These are phyloP conservation scores for Caenorhabditis uteleia DNA, from an alignment of 2,888 invertebrate genomes.

Conservation along the genomic window DNA sequence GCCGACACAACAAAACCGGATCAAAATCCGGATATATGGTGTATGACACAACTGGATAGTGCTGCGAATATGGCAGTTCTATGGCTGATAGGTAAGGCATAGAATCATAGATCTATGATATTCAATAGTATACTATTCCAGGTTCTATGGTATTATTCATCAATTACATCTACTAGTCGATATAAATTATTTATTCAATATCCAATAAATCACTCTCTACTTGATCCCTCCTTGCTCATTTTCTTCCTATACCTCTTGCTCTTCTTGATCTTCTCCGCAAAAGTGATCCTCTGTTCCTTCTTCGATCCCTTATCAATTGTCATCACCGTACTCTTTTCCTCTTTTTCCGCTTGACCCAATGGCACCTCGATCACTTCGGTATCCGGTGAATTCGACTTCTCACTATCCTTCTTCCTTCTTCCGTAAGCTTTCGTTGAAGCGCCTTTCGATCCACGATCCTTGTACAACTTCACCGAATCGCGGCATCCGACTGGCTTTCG, in stretches of 20 bases:
- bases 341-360: neutral
- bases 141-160: too few species aligned
- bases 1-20: constrained; percentile 26
- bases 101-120: too few species aligned
- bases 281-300: constrained; percentile 1
- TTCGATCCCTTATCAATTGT: constrained; percentile 15
- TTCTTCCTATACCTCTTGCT: constrained; percentile 3
- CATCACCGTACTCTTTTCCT: too few species aligned
- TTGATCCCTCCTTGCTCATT: too few species aligned
- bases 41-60: constrained; percentile 10
- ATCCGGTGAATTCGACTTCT: neutral
- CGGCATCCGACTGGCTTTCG: neutral
- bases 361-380: neutral
- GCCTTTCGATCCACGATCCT: too few species aligned
- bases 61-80: constrained; percentile 1
- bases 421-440: too few species aligned
- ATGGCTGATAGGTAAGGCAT: too few species aligned
- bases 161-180: too few species aligned
- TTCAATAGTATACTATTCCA: too few species aligned
- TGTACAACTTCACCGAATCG: constrained; percentile 22
- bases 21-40: constrained; percentile 23
- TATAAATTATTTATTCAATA: too few species aligned
- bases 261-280: constrained; percentile 2
- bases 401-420: too few species aligned
- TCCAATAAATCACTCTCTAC: too few species aligned